Evolutionary conservation across 2,888 invertebrate species (phyloP).

Genomic region (Charanyca ferruginea): DNA sequence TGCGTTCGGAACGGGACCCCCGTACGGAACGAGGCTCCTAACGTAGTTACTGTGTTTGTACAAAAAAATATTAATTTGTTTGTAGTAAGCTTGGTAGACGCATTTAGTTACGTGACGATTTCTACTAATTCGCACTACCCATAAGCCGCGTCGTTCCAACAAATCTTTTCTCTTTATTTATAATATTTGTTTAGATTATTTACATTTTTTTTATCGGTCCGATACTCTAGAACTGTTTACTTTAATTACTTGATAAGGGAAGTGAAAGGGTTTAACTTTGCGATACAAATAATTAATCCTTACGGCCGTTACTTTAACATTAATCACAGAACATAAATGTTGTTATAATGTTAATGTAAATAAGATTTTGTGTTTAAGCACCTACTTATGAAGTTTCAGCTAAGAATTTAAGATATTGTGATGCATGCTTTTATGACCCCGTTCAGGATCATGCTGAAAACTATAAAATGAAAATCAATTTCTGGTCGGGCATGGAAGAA

Average conservation of each 20-base stretch:
- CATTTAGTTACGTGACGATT: no score
- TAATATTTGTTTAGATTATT: no score
- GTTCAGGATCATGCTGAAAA: slow-evolving; percentile 15
- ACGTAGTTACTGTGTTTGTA: no score
- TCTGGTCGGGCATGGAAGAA: slow-evolving; percentile 1
- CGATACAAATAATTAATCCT: slow-evolving; percentile 6
- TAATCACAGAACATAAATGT: slow-evolving; percentile 10
- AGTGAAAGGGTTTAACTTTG: slow-evolving; percentile 13
- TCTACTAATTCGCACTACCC: no score
- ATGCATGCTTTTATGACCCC: slow-evolving; percentile 22
- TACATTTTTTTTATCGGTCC: not conserved
- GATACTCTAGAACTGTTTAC: slow-evolving; percentile 4
- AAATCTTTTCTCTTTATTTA: no score
- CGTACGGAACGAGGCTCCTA: no score
- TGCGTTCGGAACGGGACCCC: no score
- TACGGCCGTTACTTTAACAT: not conserved
- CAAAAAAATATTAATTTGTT: no score
- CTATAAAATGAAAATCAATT: slow-evolving; percentile 33
- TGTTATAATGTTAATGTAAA: slow-evolving; percentile 11
- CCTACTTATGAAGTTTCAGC: not conserved
- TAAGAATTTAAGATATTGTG: slow-evolving; percentile 18
- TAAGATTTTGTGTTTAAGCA: slow-evolving; percentile 4
- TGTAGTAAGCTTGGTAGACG: no score
- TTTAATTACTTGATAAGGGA: slow-evolving; percentile 30
- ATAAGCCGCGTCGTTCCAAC: no score